Percentiles rank a stretch among this genome's conserved stretches.
These are phyloP conservation scores for Nixonia krombeini DNA, from an alignment of 1,140 invertebrate species.

Conservation along the genomic window DNA sequence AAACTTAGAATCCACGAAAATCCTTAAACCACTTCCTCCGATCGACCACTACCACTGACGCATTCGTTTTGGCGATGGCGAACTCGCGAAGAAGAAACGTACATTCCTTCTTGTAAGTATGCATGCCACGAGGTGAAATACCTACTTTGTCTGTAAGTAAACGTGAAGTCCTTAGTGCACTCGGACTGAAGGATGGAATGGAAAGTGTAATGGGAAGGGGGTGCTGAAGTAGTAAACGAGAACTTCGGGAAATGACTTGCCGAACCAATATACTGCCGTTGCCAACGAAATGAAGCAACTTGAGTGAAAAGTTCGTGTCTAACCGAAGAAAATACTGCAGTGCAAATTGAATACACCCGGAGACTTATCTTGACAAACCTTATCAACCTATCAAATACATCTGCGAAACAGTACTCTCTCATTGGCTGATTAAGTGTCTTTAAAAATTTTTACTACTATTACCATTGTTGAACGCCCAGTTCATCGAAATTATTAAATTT, in stretches of 20 bases:
- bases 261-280: slow-evolving; percentile 57
- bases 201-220: slow-evolving; percentile 20
- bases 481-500: no score
- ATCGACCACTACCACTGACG: slow-evolving; percentile 16
- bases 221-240: slow-evolving; percentile 22
- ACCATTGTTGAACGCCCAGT: no score
- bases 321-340: slow-evolving; percentile 55
- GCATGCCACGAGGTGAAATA: slow-evolving; percentile 50
- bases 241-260: slow-evolving; percentile 60
- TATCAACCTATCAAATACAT: slow-evolving; percentile 9
- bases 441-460: no score
- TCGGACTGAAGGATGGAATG: slow-evolving; percentile 13
- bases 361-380: slow-evolving; percentile 32
- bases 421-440: no score
- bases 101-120: slow-evolving; percentile 35
- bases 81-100: slow-evolving; percentile 19
- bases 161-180: slow-evolving; percentile 51
- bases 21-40: slow-evolving; percentile 20
- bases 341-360: slow-evolving; percentile 50
- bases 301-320: slow-evolving; percentile 63
- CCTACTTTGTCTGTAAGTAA: slow-evolving; percentile 54
- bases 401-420: no score
- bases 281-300: slow-evolving; percentile 63
- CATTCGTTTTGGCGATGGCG: slow-evolving; percentile 6
- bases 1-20: slow-evolving; percentile 30